phyloP scores from a whole-genome alignment of 2,113 vertebrate genomes.

The Trematocara marginatum region DNA sequence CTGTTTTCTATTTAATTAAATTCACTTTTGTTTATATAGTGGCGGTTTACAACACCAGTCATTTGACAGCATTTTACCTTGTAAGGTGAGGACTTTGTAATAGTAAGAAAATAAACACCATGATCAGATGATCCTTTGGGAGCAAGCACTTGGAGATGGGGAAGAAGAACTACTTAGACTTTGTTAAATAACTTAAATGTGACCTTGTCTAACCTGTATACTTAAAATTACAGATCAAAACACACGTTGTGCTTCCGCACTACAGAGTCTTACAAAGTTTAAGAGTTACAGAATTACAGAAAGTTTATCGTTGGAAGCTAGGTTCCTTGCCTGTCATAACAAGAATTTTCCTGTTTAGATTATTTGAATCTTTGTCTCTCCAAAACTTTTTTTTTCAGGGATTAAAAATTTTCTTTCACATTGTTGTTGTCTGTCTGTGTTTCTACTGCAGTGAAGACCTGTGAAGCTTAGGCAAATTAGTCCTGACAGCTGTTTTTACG shows the following conservation, averaged over 20 bases:
- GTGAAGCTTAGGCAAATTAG: background rate
- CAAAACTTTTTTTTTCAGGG: background rate
- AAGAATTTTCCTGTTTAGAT: background rate
- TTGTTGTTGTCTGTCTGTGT: background rate
- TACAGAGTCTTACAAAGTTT: background rate
- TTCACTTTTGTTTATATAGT: background rate
- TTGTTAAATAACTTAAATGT: background rate
- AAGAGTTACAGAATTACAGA: background rate
- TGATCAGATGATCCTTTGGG: background rate
- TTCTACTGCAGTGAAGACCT: background rate
- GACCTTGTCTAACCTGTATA: background rate
- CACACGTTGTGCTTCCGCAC: background rate
- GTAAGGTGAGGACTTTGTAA: background rate
- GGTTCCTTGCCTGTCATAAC: background rate
- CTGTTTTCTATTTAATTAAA: background rate
- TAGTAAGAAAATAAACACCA: background rate
- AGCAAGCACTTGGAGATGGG: background rate
- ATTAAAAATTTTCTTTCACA: background rate
- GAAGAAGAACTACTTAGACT: background rate
- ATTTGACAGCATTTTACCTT: background rate
- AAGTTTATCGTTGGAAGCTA: background rate
- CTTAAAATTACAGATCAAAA: background rate
- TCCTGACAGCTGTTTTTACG: background rate
- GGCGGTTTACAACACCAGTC: background rate
- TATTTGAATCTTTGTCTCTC: background rate